phyloP scores from a whole-genome alignment of 2,888 invertebrate species.

The Doris montereyensis region DNA sequence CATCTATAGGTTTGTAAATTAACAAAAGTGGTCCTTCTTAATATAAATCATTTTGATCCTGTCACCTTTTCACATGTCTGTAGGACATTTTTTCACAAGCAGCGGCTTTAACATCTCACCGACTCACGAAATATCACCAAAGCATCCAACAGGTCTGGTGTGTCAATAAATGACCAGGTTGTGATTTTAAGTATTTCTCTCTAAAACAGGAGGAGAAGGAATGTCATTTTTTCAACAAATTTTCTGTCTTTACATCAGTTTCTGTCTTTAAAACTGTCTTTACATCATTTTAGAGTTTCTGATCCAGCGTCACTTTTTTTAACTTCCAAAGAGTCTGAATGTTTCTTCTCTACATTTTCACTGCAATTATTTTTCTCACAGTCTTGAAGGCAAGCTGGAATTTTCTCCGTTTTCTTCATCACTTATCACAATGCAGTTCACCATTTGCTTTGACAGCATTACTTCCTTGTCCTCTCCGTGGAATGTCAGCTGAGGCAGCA shows the following conservation, averaged over 20 bases:
- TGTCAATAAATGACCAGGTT: slow-evolving; percentile 39
- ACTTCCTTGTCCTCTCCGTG: slow-evolving; percentile 34
- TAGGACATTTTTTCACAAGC: slow-evolving; percentile 44
- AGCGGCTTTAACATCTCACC: too few relatives aligned
- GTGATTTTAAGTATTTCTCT: slow-evolving; percentile 30
- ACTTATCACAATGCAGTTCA: slow-evolving; percentile 50
- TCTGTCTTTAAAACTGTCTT: slow-evolving; percentile 31
- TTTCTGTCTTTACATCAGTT: too few relatives aligned
- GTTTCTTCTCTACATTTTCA: background rate
- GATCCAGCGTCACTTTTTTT: background rate
- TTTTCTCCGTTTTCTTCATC: slow-evolving; percentile 52
- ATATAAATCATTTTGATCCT: too few relatives aligned
- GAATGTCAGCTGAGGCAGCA: slow-evolving; percentile 38
- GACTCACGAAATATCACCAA: too few relatives aligned
- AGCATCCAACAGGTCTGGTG: slow-evolving; percentile 31
- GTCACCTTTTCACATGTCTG: too few relatives aligned
- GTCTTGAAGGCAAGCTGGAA: too few relatives aligned
- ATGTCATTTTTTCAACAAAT: too few relatives aligned
- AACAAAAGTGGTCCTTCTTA: too few relatives aligned
- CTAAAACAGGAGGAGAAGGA: slow-evolving; percentile 29
- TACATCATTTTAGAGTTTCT: too few relatives aligned
- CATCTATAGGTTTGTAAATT: too few relatives aligned
- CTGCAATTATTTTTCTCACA: background rate
- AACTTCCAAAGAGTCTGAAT: background rate
- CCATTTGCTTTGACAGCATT: too few relatives aligned